Percentiles rank a stretch among this genome's conserved stretches.
These are phyloP conservation scores for Mus minutoides DNA, from an alignment of 2,797 vertebrate species.

Conservation along the genomic window DNA sequence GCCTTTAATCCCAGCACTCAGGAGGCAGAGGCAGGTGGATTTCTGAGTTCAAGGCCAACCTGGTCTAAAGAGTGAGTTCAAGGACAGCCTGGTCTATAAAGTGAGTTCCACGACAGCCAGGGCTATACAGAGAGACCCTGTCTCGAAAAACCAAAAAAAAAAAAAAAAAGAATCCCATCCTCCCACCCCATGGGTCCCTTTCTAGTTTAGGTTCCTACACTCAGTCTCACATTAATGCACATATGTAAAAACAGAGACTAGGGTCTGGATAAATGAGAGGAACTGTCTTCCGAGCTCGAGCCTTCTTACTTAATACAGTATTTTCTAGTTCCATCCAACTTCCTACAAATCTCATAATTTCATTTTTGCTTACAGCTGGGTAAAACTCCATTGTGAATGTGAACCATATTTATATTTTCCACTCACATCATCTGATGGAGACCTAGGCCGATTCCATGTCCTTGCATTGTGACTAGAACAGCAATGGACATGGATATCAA, in stretches of 20 bases:
- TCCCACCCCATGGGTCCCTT: not conserved
- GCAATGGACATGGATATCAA: not conserved
- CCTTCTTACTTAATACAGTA: not conserved
- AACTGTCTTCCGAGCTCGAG: not conserved
- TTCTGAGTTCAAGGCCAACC: too few species aligned
- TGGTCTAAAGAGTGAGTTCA: too few species aligned
- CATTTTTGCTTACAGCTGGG: not conserved
- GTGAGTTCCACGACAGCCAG: too few species aligned
- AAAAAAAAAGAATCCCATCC: not conserved
- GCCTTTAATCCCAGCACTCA: too few species aligned
- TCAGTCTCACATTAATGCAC: not conserved
- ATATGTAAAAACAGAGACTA: not conserved
- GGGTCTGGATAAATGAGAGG: not conserved
- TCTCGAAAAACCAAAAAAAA: too few species aligned
- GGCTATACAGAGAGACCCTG: too few species aligned
- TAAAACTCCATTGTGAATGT: not conserved
- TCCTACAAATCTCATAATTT: not conserved
- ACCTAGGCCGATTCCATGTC: not conserved
- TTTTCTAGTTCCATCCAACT: not conserved
- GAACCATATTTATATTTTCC: too few species aligned
- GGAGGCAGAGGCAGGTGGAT: too few species aligned
- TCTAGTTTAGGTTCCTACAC: not conserved
- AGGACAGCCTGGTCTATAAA: too few species aligned
- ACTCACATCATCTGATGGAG: not conserved
- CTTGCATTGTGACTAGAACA: not conserved